Evolutionary conservation across 2,797 vertebrate genomes (phyloP).

Genomic region (Mallotus villosus): DNA sequence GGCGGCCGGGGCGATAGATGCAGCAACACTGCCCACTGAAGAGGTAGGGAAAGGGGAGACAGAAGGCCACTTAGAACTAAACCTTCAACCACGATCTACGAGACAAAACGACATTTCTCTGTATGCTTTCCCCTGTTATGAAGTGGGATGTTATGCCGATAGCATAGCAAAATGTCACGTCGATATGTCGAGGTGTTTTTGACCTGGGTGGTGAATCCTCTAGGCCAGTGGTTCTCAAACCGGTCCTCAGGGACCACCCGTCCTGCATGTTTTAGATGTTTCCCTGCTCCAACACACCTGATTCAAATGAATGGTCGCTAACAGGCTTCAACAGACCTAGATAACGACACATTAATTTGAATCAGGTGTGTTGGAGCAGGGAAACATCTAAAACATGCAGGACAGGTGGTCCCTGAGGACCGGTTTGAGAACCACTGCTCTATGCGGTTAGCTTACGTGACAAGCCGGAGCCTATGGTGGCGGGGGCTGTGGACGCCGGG

Average conservation of each 20-base stretch:
- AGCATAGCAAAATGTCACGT: background rate
- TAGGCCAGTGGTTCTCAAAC: too few relatives aligned
- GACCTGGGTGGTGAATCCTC: too few relatives aligned
- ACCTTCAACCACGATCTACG: background rate
- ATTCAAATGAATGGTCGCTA: too few relatives aligned
- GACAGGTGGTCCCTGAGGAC: too few relatives aligned
- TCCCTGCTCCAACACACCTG: too few relatives aligned
- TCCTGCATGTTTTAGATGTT: too few relatives aligned
- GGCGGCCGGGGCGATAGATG: constrained; percentile 25
- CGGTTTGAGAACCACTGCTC: background rate
- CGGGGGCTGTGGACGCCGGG: constrained; percentile 58
- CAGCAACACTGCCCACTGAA: constrained; percentile 36
- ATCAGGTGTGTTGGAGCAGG: too few relatives aligned
- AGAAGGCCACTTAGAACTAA: background rate
- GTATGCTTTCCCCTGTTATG: too few relatives aligned
- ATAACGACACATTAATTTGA: too few relatives aligned
- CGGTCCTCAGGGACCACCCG: too few relatives aligned
- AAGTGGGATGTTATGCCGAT: background rate
- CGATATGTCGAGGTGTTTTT: background rate
- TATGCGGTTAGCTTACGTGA: constrained; percentile 52
- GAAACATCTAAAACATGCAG: too few relatives aligned
- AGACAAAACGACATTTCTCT: background rate
- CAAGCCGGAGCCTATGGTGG: constrained; percentile 61
- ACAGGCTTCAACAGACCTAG: too few relatives aligned
- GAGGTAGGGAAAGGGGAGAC: background rate